Evolutionary conservation across 2,888 invertebrate genomes (phyloP).

Genomic region (Cantharis rustica): DNA sequence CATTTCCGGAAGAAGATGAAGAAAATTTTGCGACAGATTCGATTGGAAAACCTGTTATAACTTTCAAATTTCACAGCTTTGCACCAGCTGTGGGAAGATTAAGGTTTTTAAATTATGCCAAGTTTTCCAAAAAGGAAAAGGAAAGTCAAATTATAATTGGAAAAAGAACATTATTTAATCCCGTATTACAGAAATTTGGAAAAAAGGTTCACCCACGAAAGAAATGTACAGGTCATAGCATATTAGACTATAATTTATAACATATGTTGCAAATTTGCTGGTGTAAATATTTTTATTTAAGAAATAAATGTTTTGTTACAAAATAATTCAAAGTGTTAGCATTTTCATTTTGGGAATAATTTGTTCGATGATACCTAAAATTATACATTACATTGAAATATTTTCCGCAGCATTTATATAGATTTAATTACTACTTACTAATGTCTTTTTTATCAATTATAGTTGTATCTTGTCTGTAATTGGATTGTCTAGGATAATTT

Average conservation of each 20-base stretch:
- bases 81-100: constrained; percentile 22
- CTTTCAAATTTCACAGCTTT: constrained; percentile 21
- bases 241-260: constrained; percentile 47
- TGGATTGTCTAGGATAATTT: not conserved
- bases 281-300: not conserved
- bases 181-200: constrained; percentile 41
- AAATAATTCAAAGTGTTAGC: constrained; percentile 13
- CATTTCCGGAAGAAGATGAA: constrained; percentile 17
- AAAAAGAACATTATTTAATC: constrained; percentile 45
- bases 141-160: constrained; percentile 33
- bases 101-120: constrained; percentile 18
- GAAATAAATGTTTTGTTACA: not conserved
- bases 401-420: not conserved
- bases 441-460: not conserved
- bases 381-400: not conserved
- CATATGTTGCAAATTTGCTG: not conserved
- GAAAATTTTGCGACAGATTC: constrained; percentile 6
- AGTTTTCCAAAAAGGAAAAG: not conserved
- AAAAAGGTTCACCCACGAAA: constrained; percentile 26
- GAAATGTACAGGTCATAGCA: constrained; percentile 44
- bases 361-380: not conserved
- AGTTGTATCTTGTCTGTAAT: not conserved
- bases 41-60: constrained; percentile 12
- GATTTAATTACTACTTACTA: not conserved
- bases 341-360: not conserved